A percentile compares a stretch with the other conserved stretches of the same genome.
Conservation (phyloP, 2,797 vertebrate species). For the Halcyon badia region DNA sequence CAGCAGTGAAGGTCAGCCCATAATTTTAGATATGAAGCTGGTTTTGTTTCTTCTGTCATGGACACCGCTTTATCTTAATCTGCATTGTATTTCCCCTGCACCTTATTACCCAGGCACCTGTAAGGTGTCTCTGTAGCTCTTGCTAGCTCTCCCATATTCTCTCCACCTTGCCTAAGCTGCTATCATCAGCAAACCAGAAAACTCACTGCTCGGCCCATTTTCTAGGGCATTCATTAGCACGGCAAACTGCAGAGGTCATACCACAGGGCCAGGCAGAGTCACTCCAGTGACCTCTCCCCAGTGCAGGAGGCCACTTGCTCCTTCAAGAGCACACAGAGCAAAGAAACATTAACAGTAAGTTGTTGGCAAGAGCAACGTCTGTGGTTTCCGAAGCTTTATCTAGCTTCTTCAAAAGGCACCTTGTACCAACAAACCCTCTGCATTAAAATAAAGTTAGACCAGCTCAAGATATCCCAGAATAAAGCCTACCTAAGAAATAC, state of each 20-base stretch:
- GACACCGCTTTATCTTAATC: neutral
- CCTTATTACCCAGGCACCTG: neutral
- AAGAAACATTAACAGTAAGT: constrained; percentile 26
- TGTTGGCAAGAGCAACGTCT: neutral
- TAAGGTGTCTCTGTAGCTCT: neutral
- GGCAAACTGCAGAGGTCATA: neutral
- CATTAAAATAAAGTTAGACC: neutral
- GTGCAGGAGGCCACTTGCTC: neutral
- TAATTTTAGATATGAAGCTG: neutral
- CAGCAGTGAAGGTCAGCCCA: neutral
- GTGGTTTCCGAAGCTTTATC: neutral
- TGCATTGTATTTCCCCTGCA: neutral
- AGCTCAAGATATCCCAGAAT: neutral
- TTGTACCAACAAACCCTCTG: neutral
- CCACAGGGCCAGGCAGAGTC: neutral
- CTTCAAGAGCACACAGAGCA: neutral
- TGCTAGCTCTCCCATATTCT: neutral
- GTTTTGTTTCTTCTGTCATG: neutral
- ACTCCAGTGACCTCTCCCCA: neutral
- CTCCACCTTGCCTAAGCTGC: neutral
- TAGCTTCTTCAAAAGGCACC: neutral
- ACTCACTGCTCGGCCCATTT: neutral
- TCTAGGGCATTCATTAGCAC: neutral
- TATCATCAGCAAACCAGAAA: neutral
- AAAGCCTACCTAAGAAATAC: neutral